These are phyloP conservation scores for Hydropotes inermis DNA, from an alignment of 2,113 vertebrate species.

Conservation along the genomic window DNA sequence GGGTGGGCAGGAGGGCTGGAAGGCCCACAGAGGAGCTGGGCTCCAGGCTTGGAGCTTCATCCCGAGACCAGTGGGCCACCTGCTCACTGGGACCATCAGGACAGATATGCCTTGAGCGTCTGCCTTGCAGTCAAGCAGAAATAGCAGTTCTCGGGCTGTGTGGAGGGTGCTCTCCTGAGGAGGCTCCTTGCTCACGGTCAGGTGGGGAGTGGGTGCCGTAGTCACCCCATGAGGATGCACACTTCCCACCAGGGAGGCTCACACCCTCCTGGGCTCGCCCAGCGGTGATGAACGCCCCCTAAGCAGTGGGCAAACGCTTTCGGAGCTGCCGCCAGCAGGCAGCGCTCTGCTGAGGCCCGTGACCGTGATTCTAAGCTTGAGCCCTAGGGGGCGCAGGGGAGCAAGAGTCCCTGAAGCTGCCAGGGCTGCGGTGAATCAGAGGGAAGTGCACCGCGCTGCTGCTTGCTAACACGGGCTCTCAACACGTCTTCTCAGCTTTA, in stretches of 20 bases:
- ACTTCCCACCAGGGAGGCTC: not conserved
- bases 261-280: not conserved
- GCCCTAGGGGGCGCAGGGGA: not conserved
- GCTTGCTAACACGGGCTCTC: not conserved
- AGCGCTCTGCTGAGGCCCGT: not conserved
- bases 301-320: not conserved
- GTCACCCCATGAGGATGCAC: no score
- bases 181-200: not conserved
- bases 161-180: not conserved
- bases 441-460: accelerated
- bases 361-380: accelerated
- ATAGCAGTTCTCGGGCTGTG: not conserved
- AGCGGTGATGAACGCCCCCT: accelerated
- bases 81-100: not conserved
- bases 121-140: not conserved
- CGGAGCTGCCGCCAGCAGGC: not conserved
- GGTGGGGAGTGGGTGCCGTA: accelerated
- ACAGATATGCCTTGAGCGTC: not conserved
- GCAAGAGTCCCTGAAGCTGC: accelerated
- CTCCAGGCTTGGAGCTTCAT: not conserved
- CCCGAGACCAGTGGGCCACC: not conserved
- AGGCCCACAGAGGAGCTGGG: not conserved
- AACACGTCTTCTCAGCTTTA: not conserved
- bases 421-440: accelerated
- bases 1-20: no score